These are phyloP conservation scores for Rana temporaria DNA, from an alignment of 2,113 vertebrate species.

Conservation along the genomic window DNA sequence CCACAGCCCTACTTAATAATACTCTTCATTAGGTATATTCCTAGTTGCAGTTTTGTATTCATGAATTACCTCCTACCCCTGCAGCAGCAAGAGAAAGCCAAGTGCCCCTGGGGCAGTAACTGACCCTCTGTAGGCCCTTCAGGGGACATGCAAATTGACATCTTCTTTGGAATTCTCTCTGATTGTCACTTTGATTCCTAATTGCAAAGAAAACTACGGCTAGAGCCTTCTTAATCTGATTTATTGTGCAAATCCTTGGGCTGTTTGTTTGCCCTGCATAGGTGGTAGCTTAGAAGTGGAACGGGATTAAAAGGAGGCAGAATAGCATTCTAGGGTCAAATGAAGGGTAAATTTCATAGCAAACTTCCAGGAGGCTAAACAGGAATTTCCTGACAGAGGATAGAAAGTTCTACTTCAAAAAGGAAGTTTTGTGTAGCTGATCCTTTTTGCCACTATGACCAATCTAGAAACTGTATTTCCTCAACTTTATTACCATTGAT, in stretches of 20 bases:
- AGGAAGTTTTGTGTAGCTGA: too few species aligned
- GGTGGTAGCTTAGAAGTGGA: neutral
- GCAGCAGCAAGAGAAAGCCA: constrained; percentile 38
- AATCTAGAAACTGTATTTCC: too few species aligned
- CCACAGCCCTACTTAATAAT: too few species aligned
- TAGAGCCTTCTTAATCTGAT: constrained; percentile 23
- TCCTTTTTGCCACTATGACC: too few species aligned
- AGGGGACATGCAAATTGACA: constrained; percentile 45
- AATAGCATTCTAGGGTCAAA: neutral
- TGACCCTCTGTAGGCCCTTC: constrained; percentile 33
- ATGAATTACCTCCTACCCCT: neutral
- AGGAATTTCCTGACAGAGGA: too few species aligned
- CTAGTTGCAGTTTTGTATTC: constrained; percentile 1
- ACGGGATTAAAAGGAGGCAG: neutral
- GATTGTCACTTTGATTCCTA: constrained; percentile 52
- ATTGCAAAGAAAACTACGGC: constrained; percentile 54
- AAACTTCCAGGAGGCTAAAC: too few species aligned
- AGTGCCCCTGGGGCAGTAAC: constrained; percentile 16
- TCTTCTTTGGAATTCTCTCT: constrained; percentile 34
- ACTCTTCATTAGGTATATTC: neutral
- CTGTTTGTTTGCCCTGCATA: constrained; percentile 7
- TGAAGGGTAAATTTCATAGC: neutral
- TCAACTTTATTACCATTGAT: too few species aligned
- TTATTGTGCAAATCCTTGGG: neutral
- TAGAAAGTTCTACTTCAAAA: too few species aligned